These are phyloP conservation scores for Muscicapa adusta DNA, from an alignment of 2,113 vertebrate genomes.

Conservation along the genomic window DNA sequence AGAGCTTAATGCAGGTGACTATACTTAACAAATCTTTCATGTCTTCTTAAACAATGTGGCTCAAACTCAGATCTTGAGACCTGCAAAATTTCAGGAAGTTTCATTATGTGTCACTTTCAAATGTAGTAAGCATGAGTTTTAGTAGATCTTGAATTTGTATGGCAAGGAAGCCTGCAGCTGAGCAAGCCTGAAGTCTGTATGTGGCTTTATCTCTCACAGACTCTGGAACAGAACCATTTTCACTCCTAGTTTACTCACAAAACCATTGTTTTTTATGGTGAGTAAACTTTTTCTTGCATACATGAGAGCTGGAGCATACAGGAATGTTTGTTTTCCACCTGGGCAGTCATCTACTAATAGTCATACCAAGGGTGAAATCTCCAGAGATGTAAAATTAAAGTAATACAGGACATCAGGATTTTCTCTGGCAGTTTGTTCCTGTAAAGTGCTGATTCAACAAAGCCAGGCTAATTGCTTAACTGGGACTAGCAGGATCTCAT, in stretches of 20 bases:
- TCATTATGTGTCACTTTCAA: neutral
- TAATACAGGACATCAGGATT: neutral
- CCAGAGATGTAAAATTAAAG: neutral
- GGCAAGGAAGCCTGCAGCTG: neutral
- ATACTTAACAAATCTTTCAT: neutral
- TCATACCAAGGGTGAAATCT: neutral
- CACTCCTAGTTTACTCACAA: neutral
- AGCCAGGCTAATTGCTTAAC: neutral
- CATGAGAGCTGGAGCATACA: neutral
- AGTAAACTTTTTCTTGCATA: neutral
- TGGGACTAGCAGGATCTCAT: neutral
- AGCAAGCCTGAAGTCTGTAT: neutral
- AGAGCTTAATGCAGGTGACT: neutral
- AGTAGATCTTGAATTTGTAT: neutral
- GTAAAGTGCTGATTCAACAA: neutral
- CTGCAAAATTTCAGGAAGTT: neutral
- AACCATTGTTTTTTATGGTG: neutral
- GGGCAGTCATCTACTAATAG: neutral
- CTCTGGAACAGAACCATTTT: neutral
- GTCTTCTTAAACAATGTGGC: neutral
- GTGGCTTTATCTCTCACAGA: neutral
- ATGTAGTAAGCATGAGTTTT: neutral
- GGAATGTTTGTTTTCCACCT: neutral
- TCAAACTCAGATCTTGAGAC: neutral
- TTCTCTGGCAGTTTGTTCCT: neutral